Evolutionary conservation across 2,113 vertebrate species (phyloP).

Genomic region (Catharus fuscescens): DNA sequence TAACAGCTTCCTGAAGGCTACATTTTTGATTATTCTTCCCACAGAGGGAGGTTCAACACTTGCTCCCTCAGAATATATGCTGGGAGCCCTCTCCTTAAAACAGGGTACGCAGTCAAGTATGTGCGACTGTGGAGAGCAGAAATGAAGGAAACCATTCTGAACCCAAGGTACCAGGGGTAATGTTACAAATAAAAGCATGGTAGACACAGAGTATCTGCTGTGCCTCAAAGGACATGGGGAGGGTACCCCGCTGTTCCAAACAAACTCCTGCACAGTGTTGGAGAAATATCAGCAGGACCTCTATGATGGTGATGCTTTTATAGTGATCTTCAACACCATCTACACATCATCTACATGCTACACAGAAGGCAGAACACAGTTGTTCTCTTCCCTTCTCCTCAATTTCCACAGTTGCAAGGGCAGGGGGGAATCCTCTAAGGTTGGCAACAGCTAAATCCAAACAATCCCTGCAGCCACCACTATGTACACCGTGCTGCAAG

Average conservation of each 20-base stretch:
- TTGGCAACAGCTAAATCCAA: not conserved
- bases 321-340: not conserved
- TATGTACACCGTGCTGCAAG: not conserved
- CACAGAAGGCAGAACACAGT: not conserved
- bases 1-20: not conserved
- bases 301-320: not conserved
- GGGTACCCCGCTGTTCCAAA: not conserved
- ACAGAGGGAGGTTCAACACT: not conserved
- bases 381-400: not conserved
- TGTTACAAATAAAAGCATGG: not conserved
- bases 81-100: not conserved
- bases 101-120: not conserved
- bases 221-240: not conserved
- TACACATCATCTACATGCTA: not conserved
- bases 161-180: not conserved
- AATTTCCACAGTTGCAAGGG: not conserved
- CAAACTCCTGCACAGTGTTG: fast-evolving
- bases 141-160: not conserved
- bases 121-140: not conserved
- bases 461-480: not conserved
- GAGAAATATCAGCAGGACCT: not conserved
- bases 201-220: not conserved
- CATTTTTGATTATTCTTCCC: not conserved
- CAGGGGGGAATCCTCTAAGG: not conserved
- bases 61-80: not conserved